Base-by-base conservation (phyloP, 2,888 invertebrate genomes). In the Crepidodera aurea region DNA sequence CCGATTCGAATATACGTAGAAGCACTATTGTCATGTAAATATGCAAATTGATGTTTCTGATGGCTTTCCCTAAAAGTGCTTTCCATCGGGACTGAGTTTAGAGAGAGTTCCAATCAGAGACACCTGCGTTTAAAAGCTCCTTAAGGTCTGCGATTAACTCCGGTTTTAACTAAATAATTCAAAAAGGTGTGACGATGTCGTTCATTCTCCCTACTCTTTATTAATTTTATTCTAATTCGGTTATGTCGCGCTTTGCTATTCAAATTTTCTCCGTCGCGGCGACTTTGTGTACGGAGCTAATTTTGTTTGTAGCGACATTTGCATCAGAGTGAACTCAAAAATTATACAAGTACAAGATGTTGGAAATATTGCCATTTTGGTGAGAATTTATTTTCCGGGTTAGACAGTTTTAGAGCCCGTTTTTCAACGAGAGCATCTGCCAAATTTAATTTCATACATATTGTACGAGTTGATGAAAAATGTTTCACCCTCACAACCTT, bases 101-200 rank as follows among this genome's bases (percentile, higher is more conserved):
- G 66, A 69, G 68, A 69, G 66, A 69, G 68, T 68, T 67, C 70
- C 73, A 72, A 73, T 75, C 72, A 71, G 70, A 66, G 71, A 73
- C 75, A 75, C 75, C 75, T 75, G 75, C 63, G 70, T 42, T 69
- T 72, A 67, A 72, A 71, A 72, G 68, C 69, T 69, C 67, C 53
- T 53, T 64, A 67, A 67, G 59, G 63, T 63, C 63, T 44, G 61
- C 66, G 66, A 70, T 71, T 71, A 70, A 70, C 64, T 66, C 44
- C 48, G 51, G 44, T 34, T 44, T 62, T 57, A 55, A 62, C 63
- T 70, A 67, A 70, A 69, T 69, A 69, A 60, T 67, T 65, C 69
- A 64, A 68, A 58, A 66, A 64, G 64, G 64, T 65, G 60, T 58
- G 50, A 65, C 64, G 66, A 70, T 59, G 62, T 58, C 64, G 62